Evolutionary conservation across 2,113 vertebrate species (phyloP).

Genomic region (Aplodontia rufa): DNA sequence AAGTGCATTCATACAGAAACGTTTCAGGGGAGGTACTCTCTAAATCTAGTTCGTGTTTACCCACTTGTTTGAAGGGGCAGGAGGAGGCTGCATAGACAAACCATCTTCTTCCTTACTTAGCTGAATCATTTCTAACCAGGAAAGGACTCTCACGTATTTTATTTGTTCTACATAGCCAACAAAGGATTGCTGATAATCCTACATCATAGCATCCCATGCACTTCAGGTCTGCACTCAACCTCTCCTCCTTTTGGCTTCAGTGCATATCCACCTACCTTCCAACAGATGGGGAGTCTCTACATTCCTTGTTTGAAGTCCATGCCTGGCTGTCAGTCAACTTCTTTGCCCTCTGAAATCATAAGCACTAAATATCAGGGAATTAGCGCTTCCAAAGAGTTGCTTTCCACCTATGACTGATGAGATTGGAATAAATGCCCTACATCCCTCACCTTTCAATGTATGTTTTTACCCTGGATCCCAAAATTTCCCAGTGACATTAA

Average conservation of each 20-base stretch:
- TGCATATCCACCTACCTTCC: neutral
- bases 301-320: neutral
- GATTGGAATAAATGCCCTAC: neutral
- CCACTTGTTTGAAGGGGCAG: neutral
- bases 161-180: neutral
- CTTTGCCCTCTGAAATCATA: neutral
- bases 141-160: neutral
- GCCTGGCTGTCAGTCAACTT: neutral
- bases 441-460: neutral
- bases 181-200: neutral
- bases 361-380: neutral
- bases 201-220: neutral
- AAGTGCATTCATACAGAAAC: conserved; percentile 64
- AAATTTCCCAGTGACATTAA: neutral
- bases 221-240: neutral
- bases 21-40: neutral
- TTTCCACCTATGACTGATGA: neutral
- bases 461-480: neutral
- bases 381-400: neutral
- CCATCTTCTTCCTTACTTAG: neutral
- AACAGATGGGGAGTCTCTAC: neutral
- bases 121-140: neutral
- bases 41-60: neutral
- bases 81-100: neutral
- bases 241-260: neutral